Evolutionary conservation across 2,888 invertebrate genomes (phyloP), one percentile per base, ranked within the genome.

Genomic region (Chaetogeoica ovagalla): DNA sequence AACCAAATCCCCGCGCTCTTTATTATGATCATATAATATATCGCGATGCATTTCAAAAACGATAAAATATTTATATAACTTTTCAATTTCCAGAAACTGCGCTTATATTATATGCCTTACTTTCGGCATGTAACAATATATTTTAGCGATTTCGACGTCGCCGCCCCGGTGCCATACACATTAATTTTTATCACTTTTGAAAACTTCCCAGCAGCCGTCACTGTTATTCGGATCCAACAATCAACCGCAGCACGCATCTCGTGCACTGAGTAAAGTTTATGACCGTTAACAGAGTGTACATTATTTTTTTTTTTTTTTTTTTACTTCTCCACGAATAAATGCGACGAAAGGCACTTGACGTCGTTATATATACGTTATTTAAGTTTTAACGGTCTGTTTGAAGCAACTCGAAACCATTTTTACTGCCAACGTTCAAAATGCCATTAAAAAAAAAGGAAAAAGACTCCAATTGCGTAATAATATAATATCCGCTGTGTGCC

Each of bases 61-160:
- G 65, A 75, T 75, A 75, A 65, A 65, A 75, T 75, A 75, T 75
- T 65, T 75, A 75, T 65, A 75, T 23, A 66, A 75, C 65, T 75
- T 65, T 75, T 75, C 74, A 65, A 75, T 75, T 75, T 39, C 65
- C 52, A 11, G 21, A 52, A 57, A 75, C 57, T 39, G 37, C 60
- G n/a, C 62, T 30, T 30, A 30, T 30, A 30, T 11, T 63, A 37
- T 30, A 69, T 13, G n/a, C n/a, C 19, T 37, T n/a, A 66, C n/a
- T 43, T 23, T 74, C 74, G 39, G 75, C 23, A 15, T 19, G 59
- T 48, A 66, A 68, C 75, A 39, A 68, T 68, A 66, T 75, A 66
- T 75, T 75, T 66, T 57, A 57, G 57, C 43, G 74, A 66, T 75
- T 66, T 66, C 39, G 19, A 8, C 59, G 59, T 43, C 43, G 43